Percentiles rank a stretch among this genome's conserved stretches.
These are phyloP conservation scores for Phymastichus coffea DNA, from an alignment of 1,140 invertebrate genomes.

Conservation along the genomic window DNA sequence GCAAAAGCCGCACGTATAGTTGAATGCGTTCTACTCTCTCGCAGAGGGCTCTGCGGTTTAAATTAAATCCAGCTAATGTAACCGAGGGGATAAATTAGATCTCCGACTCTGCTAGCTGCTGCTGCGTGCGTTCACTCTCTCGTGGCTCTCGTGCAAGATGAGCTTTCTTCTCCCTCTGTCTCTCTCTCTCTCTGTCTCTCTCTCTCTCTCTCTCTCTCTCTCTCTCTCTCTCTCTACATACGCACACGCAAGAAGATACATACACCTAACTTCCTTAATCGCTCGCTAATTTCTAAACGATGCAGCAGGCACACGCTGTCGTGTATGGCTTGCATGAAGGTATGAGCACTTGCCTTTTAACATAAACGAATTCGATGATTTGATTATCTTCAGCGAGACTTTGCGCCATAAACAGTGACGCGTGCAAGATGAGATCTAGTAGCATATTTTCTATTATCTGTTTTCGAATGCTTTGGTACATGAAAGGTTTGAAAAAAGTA, in stretches of 20 bases:
- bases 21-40: background rate
- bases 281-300: constrained; percentile 13
- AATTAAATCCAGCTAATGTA: constrained; percentile 54
- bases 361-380: too few relatives aligned
- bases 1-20: constrained; percentile 24
- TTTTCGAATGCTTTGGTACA: too few relatives aligned
- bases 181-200: background rate
- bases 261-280: constrained; percentile 23
- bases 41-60: constrained; percentile 36
- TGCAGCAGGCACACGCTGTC: too few relatives aligned
- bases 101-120: constrained; percentile 42
- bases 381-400: too few relatives aligned
- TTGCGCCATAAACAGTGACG: too few relatives aligned
- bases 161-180: background rate
- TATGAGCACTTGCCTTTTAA: too few relatives aligned
- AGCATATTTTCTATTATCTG: too few relatives aligned
- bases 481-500: too few relatives aligned
- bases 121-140: constrained; percentile 8
- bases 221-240: too few relatives aligned
- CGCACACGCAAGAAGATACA: constrained; percentile 10
- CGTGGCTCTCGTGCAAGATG: too few relatives aligned
- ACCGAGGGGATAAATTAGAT: constrained; percentile 50
- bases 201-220: background rate
- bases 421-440: too few relatives aligned
- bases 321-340: too few relatives aligned